A percentile compares a stretch with the other conserved stretches of the same genome.
Evolutionary conservation across 2,797 vertebrate genomes (phyloP).

Genomic region (Acipenser transmontanus): DNA sequence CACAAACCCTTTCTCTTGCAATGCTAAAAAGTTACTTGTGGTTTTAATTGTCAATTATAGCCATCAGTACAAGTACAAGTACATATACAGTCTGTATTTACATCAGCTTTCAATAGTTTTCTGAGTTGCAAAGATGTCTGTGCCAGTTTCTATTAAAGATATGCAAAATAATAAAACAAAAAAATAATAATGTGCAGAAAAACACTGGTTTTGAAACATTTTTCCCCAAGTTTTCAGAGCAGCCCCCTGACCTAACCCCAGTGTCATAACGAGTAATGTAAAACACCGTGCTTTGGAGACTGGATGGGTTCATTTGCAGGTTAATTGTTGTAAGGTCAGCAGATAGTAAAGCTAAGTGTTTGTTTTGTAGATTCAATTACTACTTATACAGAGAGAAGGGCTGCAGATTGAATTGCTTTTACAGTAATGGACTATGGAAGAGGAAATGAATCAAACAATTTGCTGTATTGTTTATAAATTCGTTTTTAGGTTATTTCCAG

Average conservation of each 20-base stretch:
- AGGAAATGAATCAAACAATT: constrained; percentile 31
- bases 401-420: constrained; percentile 29
- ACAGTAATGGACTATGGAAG: constrained; percentile 38
- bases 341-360: constrained; percentile 36
- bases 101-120: no score
- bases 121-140: no score
- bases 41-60: no score
- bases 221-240: constrained; percentile 17
- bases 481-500: constrained; percentile 27
- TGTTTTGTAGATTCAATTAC: constrained; percentile 47
- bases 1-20: no score
- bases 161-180: no score
- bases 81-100: no score
- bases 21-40: no score
- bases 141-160: no score
- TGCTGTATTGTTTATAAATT: constrained; percentile 29
- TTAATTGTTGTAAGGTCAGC: constrained; percentile 45
- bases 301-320: constrained; percentile 26
- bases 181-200: no score
- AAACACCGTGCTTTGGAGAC: constrained; percentile 25
- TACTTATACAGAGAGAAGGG: constrained; percentile 27
- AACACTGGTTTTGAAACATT: not conserved
- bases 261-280: constrained; percentile 19
- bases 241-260: constrained; percentile 19
- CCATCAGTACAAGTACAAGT: no score